Conservation (phyloP, 2,888 invertebrate species). For the Siphonodentalium dalli region DNA sequence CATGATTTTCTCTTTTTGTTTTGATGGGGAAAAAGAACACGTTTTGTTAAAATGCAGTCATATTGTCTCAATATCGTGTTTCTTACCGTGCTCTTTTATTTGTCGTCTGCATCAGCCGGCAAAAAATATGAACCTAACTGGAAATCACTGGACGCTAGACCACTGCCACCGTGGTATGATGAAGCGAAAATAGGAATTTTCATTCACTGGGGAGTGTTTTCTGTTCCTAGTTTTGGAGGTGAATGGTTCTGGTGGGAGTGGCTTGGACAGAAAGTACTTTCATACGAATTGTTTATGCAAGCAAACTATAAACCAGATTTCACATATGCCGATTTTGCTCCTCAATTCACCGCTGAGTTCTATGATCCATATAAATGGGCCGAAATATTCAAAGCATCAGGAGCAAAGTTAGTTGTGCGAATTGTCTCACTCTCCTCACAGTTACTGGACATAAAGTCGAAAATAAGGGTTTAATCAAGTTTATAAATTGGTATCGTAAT, state of each 20-base stretch:
- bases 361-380: conserved; percentile 87
- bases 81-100: no score
- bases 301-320: conserved; percentile 83
- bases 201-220: conserved; percentile 67
- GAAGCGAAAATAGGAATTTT: conserved; percentile 67
- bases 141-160: conserved; percentile 84
- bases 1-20: no score
- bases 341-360: conserved; percentile 83
- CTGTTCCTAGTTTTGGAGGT: conserved; percentile 55
- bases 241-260: conserved; percentile 94
- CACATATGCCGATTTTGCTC: conserved; percentile 90
- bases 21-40: no score
- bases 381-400: conserved; percentile 79
- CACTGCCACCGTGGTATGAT: conserved; percentile 70
- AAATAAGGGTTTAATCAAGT: no score
- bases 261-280: conserved; percentile 65
- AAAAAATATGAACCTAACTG: conserved; percentile 74
- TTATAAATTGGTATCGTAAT: no score
- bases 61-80: no score
- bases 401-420: no score
- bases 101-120: no score
- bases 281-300: conserved; percentile 74
- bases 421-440: no score
- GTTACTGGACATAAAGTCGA: no score
- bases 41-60: no score